Percentiles rank a stretch among this genome's conserved stretches.
These are phyloP conservation scores for Drosophila neutralis DNA, from an alignment of 2,888 invertebrate genomes.

Conservation along the genomic window DNA sequence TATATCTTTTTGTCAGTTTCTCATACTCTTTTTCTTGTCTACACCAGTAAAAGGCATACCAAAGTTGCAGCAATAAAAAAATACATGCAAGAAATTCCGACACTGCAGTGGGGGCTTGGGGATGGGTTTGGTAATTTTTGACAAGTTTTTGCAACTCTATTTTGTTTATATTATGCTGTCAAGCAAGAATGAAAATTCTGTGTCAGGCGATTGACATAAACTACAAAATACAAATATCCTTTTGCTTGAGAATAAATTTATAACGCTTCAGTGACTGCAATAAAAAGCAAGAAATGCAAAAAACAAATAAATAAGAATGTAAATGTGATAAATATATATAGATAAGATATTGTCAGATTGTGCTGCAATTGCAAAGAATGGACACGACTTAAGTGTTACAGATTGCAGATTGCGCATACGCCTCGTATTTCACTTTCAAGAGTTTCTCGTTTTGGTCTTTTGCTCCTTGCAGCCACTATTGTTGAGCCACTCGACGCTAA, in stretches of 20 bases:
- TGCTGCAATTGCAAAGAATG: constrained; percentile 20
- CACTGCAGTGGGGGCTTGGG: constrained; percentile 2
- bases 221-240: constrained; percentile 31
- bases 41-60: constrained; percentile 29
- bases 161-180: constrained; percentile 43
- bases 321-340: constrained; percentile 31
- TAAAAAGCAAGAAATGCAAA: constrained; percentile 9
- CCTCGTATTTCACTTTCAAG: constrained; percentile 25
- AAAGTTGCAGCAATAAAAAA: constrained; percentile 35
- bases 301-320: constrained; percentile 31
- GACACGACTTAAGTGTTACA: constrained; percentile 18
- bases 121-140: constrained; percentile 23
- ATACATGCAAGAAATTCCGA: constrained; percentile 3
- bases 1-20: constrained; percentile 40
- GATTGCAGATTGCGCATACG: constrained; percentile 42
- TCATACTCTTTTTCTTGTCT: constrained; percentile 22
- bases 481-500: constrained; percentile 67
- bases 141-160: constrained; percentile 50
- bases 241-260: constrained; percentile 9
- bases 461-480: constrained; percentile 28
- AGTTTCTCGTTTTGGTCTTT: constrained; percentile 15
- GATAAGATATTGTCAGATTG: constrained; percentile 34
- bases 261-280: constrained; percentile 27
- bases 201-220: constrained; percentile 48
- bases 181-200: constrained; percentile 13